Evolutionary conservation across 2,113 vertebrate species (phyloP).

Genomic region (Corythoichthys haematopterus): DNA sequence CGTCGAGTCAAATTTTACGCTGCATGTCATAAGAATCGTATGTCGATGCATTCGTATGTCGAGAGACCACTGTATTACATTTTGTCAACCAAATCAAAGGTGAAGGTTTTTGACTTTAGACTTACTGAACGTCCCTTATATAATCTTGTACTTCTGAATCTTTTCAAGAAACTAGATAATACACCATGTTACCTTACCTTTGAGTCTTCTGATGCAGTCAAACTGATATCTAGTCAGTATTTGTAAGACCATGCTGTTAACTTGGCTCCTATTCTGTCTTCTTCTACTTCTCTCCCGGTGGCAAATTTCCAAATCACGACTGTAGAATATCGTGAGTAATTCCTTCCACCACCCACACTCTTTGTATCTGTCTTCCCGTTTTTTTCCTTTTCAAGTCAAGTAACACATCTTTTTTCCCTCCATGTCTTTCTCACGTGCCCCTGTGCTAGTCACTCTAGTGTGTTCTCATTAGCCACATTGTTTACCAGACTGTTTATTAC

Average conservation of each 20-base stretch:
- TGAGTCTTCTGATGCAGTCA: background rate
- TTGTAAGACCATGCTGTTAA: slow-evolving; percentile 29
- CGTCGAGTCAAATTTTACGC: too few species aligned
- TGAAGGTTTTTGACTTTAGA: too few species aligned
- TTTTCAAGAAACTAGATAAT: background rate
- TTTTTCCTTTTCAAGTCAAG: slow-evolving; percentile 16
- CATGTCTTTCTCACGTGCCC: slow-evolving; percentile 23
- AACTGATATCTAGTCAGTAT: slow-evolving; percentile 1
- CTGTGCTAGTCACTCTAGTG: slow-evolving; percentile 40
- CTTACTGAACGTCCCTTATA: too few species aligned
- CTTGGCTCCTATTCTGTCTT: slow-evolving; percentile 26
- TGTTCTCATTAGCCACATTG: slow-evolving; percentile 28
- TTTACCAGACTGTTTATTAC: slow-evolving; percentile 46
- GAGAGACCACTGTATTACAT: too few species aligned
- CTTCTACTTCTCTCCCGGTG: slow-evolving; percentile 23
- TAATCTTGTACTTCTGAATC: too few species aligned
- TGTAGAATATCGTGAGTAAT: slow-evolving; percentile 87
- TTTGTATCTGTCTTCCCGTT: slow-evolving; percentile 19
- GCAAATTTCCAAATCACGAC: slow-evolving; percentile 38
- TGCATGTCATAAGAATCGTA: too few species aligned
- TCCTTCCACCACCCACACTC: slow-evolving; percentile 32
- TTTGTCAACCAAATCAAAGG: too few species aligned
- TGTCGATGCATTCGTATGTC: too few species aligned
- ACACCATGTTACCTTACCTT: background rate
- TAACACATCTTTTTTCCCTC: slow-evolving; percentile 16